phyloP scores from a whole-genome alignment of 2,888 invertebrate species.

The Latheticus oryzae region DNA sequence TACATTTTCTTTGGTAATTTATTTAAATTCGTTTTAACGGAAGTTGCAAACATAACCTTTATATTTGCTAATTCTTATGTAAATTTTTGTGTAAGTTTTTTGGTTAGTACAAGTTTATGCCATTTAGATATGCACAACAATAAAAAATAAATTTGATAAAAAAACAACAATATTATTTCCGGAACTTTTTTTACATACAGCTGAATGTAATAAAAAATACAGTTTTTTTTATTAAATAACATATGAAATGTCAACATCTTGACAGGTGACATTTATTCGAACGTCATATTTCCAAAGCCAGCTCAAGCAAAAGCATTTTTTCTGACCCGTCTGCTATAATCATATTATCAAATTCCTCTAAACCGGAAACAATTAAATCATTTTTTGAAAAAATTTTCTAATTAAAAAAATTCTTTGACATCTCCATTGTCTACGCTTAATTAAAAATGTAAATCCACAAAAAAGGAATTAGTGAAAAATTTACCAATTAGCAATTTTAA shows the following conservation, averaged over 20 bases:
- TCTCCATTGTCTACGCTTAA: slow-evolving; percentile 13
- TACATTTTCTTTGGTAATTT: no score
- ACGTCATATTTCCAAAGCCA: no score
- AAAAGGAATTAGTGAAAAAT: slow-evolving; percentile 1
- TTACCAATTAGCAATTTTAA: slow-evolving; percentile 35
- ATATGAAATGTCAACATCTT: no score
- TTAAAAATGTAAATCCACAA: slow-evolving; percentile 24
- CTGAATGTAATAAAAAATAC: no score
- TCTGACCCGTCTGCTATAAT: background rate
- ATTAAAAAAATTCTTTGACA: slow-evolving; percentile 29
- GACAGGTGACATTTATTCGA: no score
- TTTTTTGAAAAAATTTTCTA: slow-evolving; percentile 26
- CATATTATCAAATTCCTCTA: slow-evolving; percentile 12
- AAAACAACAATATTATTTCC: background rate
- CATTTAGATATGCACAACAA: slow-evolving; percentile 15
- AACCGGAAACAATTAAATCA: slow-evolving; percentile 40
- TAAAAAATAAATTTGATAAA: background rate
- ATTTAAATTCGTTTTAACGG: slow-evolving; percentile 13
- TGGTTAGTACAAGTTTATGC: slow-evolving; percentile 8
- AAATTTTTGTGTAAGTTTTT: slow-evolving; percentile 3
- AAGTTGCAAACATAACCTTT: slow-evolving; percentile 28
- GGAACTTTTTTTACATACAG: no score
- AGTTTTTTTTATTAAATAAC: no score
- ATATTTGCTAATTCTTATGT: slow-evolving; percentile 11
- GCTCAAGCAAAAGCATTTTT: no score